Percentiles rank a stretch among this genome's conserved stretches.
These are phyloP conservation scores for Bombylius major DNA, from an alignment of 2,888 invertebrate species.

Conservation along the genomic window DNA sequence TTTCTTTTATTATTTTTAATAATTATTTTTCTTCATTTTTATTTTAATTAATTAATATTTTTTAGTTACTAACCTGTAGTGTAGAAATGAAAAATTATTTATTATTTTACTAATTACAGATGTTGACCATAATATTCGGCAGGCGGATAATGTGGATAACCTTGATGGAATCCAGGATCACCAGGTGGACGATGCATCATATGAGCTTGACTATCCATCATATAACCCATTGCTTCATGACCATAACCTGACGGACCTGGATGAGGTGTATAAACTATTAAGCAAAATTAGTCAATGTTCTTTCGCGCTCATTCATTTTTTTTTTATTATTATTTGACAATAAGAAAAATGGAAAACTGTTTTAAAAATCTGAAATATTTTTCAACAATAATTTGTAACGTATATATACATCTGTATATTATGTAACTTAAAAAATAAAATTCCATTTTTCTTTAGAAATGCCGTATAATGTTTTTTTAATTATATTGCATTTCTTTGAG, in stretches of 20 bases:
- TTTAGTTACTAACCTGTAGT: too few species aligned
- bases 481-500: background rate
- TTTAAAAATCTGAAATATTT: background rate
- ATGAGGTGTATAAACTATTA: constrained; percentile 74
- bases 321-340: background rate
- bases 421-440: background rate
- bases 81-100: too few species aligned
- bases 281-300: constrained; percentile 10
- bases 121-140: constrained; percentile 91
- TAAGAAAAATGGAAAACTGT: background rate
- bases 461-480: background rate
- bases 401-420: too few species aligned
- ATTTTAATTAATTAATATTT: too few species aligned
- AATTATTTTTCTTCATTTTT: too few species aligned
- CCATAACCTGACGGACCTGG: constrained; percentile 95
- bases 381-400: background rate
- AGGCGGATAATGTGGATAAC: constrained; percentile 78
- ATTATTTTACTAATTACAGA: constrained; percentile 49
- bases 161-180: constrained; percentile 87
- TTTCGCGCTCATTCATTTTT: constrained; percentile 9
- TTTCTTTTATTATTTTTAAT: too few species aligned
- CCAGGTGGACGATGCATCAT: constrained; percentile 94
- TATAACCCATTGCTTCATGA: constrained; percentile 94
- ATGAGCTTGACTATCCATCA: constrained; percentile 93
- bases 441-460: background rate